These are phyloP conservation scores for Heliconius hewitsoni DNA, from an alignment of 1,140 invertebrate genomes.

Conservation along the genomic window DNA sequence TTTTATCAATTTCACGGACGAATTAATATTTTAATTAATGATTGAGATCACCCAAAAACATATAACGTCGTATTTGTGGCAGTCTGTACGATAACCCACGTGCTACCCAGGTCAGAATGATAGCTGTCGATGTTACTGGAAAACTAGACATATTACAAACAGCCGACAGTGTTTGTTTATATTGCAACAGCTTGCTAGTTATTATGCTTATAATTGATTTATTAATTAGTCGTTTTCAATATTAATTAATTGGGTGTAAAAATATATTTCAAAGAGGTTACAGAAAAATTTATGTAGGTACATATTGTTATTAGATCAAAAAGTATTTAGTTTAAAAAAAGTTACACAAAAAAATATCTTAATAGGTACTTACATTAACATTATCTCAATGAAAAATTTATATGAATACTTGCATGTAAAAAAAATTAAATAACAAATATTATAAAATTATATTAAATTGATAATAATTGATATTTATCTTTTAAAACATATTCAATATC, in stretches of 20 bases:
- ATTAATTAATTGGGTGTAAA: not conserved
- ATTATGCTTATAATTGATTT: not conserved
- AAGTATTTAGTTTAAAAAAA: no score
- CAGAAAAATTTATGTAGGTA: no score
- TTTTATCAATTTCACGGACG: slow-evolving; percentile 24
- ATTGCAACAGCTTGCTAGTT: not conserved
- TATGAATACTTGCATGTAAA: not conserved
- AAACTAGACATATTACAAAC: slow-evolving; percentile 15
- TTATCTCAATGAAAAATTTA: not conserved
- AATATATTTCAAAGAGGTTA: not conserved
- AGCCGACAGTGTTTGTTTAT: slow-evolving; percentile 2
- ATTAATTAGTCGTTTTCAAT: not conserved
- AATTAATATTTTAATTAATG: slow-evolving; percentile 35
- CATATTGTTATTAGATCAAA: no score
- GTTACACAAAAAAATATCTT: no score
- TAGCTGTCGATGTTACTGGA: slow-evolving; percentile 24
- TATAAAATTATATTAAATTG: no score
- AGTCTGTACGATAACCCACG: slow-evolving; percentile 38
- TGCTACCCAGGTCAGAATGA: slow-evolving; percentile 31
- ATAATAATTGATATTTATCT: no score
- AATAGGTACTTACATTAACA: no score
- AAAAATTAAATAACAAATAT: no score
- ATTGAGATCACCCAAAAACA: slow-evolving; percentile 39
- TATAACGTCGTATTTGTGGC: slow-evolving; percentile 28
- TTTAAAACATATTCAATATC: no score